These are phyloP conservation scores for Sebastiscus albofasciatus DNA, from an alignment of 2,797 vertebrate genomes.

Conservation along the genomic window DNA sequence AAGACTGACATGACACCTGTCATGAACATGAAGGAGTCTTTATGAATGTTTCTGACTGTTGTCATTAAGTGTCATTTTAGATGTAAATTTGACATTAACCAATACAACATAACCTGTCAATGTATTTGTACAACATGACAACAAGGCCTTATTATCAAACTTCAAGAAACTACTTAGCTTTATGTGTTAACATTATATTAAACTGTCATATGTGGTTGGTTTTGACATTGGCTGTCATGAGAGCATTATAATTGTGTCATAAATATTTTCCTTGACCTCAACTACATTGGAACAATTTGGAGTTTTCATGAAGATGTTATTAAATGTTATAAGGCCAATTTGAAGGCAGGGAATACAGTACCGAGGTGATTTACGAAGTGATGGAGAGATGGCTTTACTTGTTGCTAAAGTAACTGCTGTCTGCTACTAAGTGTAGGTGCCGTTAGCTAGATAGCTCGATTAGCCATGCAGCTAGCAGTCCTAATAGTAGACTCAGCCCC, in stretches of 20 bases:
- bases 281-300: background rate
- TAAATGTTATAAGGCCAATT: background rate
- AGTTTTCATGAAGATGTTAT: background rate
- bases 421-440: background rate
- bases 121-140: no score
- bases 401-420: background rate
- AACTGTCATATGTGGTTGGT: background rate
- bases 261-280: background rate
- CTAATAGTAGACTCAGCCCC: no score
- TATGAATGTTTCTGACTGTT: background rate
- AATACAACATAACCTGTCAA: background rate
- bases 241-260: background rate
- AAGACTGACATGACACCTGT: background rate
- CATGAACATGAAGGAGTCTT: background rate
- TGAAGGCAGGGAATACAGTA: background rate
- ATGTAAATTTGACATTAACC: background rate
- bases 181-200: background rate
- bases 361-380: background rate
- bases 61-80: background rate
- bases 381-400: background rate
- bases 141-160: background rate
- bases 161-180: background rate
- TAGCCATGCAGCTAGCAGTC: background rate
- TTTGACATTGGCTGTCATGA: background rate
- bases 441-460: background rate